These are phyloP conservation scores for Astreopora myriophthalma DNA, from an alignment of 64 coral and sea anemone genomes.

Conservation along the genomic window DNA sequence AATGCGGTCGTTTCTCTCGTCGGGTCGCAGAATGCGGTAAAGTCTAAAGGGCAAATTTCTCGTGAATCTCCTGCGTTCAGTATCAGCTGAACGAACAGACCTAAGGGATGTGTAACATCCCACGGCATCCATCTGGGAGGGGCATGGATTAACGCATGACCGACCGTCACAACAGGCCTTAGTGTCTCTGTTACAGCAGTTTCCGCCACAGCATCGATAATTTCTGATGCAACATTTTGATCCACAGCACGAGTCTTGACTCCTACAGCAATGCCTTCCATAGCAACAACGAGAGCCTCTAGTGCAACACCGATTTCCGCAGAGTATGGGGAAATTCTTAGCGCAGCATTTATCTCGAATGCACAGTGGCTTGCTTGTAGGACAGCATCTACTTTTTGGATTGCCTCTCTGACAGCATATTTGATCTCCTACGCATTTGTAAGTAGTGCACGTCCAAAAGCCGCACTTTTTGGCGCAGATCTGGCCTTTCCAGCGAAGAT, in stretches of 20 bases:
- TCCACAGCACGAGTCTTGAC: too few relatives aligned
- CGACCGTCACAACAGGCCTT: slow-evolving; percentile 4
- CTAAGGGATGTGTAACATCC: not conserved
- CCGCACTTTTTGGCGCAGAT: not conserved
- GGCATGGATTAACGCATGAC: slow-evolving; percentile 2
- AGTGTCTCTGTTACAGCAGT: not conserved
- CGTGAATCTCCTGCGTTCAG: not conserved
- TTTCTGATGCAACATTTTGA: too few relatives aligned
- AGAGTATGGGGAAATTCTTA: not conserved
- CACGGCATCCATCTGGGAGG: slow-evolving; percentile 1
- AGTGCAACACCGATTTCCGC: not conserved
- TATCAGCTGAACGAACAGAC: not conserved
- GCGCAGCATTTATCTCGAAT: not conserved
- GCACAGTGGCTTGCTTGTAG: not conserved
- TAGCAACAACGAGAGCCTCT: not conserved
- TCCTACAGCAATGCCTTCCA: not conserved
- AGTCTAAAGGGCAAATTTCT: not conserved
- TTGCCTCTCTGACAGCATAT: not conserved
- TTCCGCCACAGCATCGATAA: too few relatives aligned
- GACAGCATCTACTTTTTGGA: not conserved
- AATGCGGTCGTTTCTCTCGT: not conserved
- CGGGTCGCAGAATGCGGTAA: slow-evolving; percentile 27
- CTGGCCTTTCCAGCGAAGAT: too few relatives aligned
- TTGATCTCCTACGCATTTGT: not conserved
- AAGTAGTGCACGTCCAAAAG: not conserved